Percentiles rank a stretch among this genome's conserved stretches.
phyloP scores from a whole-genome alignment of 2,888 invertebrate genomes.

The Dynastes tityus region DNA sequence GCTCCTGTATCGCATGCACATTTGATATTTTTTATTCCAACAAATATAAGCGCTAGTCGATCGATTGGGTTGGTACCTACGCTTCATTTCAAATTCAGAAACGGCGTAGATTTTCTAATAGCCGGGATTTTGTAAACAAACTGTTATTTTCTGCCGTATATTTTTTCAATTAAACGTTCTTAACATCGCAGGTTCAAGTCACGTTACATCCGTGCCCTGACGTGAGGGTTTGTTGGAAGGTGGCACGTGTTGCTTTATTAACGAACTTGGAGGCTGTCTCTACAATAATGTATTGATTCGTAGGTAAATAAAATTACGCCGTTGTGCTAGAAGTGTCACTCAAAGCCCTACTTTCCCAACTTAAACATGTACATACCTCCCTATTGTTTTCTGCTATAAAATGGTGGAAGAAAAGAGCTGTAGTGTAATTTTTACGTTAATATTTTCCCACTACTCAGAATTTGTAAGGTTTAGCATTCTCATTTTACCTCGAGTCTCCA shows the following conservation, averaged over 20 bases:
- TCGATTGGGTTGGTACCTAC: neutral
- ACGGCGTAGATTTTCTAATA: neutral
- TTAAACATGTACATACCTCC: neutral
- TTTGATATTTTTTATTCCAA: no score
- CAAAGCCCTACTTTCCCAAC: neutral
- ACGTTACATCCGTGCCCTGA: slow-evolving; percentile 4
- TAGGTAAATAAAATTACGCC: slow-evolving; percentile 19
- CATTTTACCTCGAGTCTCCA: no score
- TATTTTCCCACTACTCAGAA: no score
- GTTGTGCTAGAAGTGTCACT: slow-evolving; percentile 34
- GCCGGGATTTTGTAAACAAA: slow-evolving; percentile 10
- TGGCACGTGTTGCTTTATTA: slow-evolving; percentile 29
- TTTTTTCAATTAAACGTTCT: slow-evolving; percentile 17
- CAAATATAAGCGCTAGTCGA: no score
- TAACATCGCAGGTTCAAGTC: slow-evolving; percentile 16
- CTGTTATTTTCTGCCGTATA: neutral
- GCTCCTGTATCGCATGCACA: no score
- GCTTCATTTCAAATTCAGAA: no score
- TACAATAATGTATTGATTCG: slow-evolving; percentile 24
- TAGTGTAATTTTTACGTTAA: no score
- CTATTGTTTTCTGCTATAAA: neutral
- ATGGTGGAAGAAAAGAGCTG: no score
- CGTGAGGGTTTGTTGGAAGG: no score
- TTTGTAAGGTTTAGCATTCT: no score
- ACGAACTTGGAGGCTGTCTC: slow-evolving; percentile 20